Evolutionary conservation across 2,888 invertebrate genomes (phyloP), one percentile per base, ranked within the genome.

Genomic region (Lamproptera curius): DNA sequence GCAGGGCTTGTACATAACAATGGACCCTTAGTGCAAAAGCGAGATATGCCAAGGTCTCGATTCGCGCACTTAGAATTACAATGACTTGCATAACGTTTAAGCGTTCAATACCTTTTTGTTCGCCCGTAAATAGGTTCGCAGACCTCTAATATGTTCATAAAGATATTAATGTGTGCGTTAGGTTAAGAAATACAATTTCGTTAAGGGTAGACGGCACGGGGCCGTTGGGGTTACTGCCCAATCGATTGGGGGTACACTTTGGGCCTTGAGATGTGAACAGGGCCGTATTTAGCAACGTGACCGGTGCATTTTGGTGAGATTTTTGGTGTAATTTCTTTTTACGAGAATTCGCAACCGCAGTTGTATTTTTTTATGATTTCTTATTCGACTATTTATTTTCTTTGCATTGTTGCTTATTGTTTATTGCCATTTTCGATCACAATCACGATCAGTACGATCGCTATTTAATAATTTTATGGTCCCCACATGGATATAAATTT

Each of bases 201-300:
- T 65, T 70, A 70, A 69, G 70, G 68, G 62, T 74, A 72, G 70
- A 70, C 71, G 56, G 55, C 52, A 60, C 46, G 53, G 61, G 59
- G 50, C 42, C 56, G 50, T 52, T 55, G 56, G 57, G 74, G 70
- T 76, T 63, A 56, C 14, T 49, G 79, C 49, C 68, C 79, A 66
- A 76, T 80, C 81, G 77, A 79, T 79, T 77, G 54, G 71, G 76
- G 75, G 73, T 72, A 74, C 76, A 71, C 68, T 71, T 70, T n/a
- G 65, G 70, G 66, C 67, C 69, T 68, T 67, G 59, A 61, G 54
- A 59, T 46, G 43, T 41, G 9, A 6, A 9, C 66, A 62, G 73
- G 59, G 58, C 42, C 46, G 69, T 42, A 72, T 36, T 41, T 20
- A 3, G 20, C n/a, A n/a, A n/a, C n/a, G n/a, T n/a, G n/a, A n/a